phyloP scores from a whole-genome alignment of 2,888 invertebrate species.

The Buathra laborator region DNA sequence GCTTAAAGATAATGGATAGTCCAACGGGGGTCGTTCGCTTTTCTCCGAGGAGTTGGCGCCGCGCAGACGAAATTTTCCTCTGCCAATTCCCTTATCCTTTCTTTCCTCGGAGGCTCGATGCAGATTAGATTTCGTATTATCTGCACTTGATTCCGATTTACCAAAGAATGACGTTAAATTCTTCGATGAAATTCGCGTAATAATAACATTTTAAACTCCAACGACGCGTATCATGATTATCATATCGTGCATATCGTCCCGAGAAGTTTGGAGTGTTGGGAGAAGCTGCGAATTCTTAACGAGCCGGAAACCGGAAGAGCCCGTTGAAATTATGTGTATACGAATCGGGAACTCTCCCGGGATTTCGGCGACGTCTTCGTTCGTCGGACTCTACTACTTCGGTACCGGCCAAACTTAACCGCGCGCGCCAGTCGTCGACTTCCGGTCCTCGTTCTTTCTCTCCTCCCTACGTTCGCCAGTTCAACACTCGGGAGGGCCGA shows the following conservation, averaged over 20 bases:
- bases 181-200: constrained; percentile 36
- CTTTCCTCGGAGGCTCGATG: background rate
- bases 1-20: constrained; percentile 54
- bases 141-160: background rate
- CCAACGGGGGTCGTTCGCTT: constrained; percentile 20
- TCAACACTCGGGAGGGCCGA: constrained; percentile 19
- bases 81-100: constrained; percentile 21
- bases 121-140: background rate
- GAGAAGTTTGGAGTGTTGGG: constrained; percentile 1
- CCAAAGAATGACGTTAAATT: constrained; percentile 1
- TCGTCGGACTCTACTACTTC: constrained; percentile 28
- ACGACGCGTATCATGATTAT: background rate
- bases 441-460: constrained; percentile 67
- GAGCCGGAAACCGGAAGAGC: constrained; percentile 75
- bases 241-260: background rate
- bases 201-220: constrained; percentile 4
- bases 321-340: constrained; percentile 68
- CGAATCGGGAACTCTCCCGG: constrained; percentile 47
- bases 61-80: constrained; percentile 29
- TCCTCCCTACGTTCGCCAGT: constrained; percentile 3
- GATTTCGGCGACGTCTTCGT: constrained; percentile 41
- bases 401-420: constrained; percentile 72
- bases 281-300: constrained; percentile 37
- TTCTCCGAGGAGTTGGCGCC: background rate
- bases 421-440: constrained; percentile 72